These are phyloP conservation scores for Aspidiotus destructor DNA, from an alignment of 2,888 invertebrate genomes.

Conservation along the genomic window DNA sequence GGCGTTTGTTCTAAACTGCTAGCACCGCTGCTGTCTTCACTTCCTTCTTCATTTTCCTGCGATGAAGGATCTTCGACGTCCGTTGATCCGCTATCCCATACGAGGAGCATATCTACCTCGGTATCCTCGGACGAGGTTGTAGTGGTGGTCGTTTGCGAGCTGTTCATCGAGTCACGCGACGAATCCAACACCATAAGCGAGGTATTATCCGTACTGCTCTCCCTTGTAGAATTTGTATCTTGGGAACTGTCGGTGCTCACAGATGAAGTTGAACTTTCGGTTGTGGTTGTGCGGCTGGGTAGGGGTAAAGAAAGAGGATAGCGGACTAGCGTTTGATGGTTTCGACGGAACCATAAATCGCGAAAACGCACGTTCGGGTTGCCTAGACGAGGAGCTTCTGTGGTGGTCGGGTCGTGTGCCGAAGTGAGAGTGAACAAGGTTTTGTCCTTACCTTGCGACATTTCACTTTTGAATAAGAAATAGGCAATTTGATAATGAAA, in stretches of 20 bases:
- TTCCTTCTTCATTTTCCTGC: not conserved
- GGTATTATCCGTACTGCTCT: not conserved
- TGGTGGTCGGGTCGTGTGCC: conserved; percentile 27
- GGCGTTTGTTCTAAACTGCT: not conserved
- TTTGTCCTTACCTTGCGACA: conserved; percentile 27
- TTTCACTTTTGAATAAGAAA: not conserved
- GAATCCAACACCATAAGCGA: not conserved
- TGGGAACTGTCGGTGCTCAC: not conserved
- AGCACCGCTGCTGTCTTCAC: not conserved
- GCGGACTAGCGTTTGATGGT: not conserved
- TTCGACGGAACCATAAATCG: conserved; percentile 25
- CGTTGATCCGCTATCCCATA: not conserved
- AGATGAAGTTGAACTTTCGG: not conserved
- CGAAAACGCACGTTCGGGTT: conserved; percentile 15
- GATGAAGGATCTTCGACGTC: not conserved
- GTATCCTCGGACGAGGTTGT: not conserved
- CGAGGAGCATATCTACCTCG: not conserved
- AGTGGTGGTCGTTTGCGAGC: not conserved
- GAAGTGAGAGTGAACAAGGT: conserved; percentile 24
- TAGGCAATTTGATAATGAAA: no score
- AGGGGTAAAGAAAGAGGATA: conserved; percentile 21
- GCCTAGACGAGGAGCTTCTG: conserved; percentile 14
- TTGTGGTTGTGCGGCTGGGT: not conserved
- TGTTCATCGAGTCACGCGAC: not conserved
- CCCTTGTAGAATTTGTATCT: not conserved